These are phyloP conservation scores for Ormyrus pomaceus DNA, from an alignment of 2,888 invertebrate genomes.

Conservation along the genomic window DNA sequence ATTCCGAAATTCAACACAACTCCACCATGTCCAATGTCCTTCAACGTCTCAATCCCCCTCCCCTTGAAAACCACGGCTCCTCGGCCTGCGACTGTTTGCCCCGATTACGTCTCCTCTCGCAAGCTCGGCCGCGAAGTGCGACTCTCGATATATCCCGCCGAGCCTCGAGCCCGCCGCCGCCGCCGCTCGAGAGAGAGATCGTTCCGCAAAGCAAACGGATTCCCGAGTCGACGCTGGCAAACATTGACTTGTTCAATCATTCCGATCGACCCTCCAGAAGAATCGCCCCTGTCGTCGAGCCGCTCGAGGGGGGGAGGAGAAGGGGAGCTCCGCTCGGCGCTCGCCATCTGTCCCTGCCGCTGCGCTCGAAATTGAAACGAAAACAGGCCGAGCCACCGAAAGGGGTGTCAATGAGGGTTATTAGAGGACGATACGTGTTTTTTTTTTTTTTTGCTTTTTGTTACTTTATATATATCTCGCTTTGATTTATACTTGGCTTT, in stretches of 20 bases:
- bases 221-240: slow-evolving; percentile 67
- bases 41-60: too few species aligned
- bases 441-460: slow-evolving; percentile 66
- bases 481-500: too few species aligned
- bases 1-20: background rate
- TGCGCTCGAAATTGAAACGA: slow-evolving; percentile 72
- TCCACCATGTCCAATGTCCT: background rate
- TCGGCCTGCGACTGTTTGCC: background rate
- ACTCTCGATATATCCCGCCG: too few species aligned
- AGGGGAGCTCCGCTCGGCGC: slow-evolving; percentile 58
- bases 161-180: too few species aligned
- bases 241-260: slow-evolving; percentile 75
- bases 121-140: background rate
- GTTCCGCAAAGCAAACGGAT: slow-evolving; percentile 69
- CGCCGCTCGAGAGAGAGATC: background rate
- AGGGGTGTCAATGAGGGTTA: slow-evolving; percentile 75
- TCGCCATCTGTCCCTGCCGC: slow-evolving; percentile 69
- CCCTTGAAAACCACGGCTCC: too few species aligned
- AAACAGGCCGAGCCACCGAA: slow-evolving; percentile 68
- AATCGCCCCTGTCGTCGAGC: slow-evolving; percentile 40
- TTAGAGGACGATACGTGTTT: slow-evolving; percentile 74
- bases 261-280: slow-evolving; percentile 60
- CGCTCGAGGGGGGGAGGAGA: background rate
- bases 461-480: slow-evolving; percentile 9
- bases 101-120: slow-evolving; percentile 19